Conservation (phyloP, 1,140 invertebrate species). For the Pseudomyrmex dendroicus region DNA sequence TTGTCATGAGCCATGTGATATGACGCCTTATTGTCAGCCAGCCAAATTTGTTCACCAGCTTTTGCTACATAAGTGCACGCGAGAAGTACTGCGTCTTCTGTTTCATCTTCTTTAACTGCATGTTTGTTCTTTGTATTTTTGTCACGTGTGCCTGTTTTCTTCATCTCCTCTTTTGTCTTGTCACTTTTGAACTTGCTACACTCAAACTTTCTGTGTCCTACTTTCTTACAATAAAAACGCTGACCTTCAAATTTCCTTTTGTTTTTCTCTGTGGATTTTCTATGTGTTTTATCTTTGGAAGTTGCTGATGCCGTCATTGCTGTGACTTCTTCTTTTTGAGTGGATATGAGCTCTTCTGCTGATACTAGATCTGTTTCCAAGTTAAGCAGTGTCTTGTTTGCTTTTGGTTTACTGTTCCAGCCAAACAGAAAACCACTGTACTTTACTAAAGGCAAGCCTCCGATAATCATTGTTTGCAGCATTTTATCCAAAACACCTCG, state of each 20-base stretch:
- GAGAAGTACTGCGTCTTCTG: not conserved
- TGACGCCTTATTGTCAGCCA: not conserved
- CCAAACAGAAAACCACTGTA: constrained; percentile 15
- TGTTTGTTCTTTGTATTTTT: not conserved
- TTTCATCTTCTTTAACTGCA: not conserved
- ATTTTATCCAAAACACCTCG: not conserved
- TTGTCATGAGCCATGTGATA: constrained; percentile 5
- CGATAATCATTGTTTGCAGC: constrained; percentile 9
- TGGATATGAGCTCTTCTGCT: not conserved
- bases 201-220: not conserved
- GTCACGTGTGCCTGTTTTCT: not conserved
- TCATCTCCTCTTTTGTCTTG: not conserved
- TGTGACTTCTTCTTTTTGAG: not conserved
- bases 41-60: not conserved
- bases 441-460: not conserved
- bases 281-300: not conserved
- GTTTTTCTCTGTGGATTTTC: not conserved
- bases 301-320: not conserved
- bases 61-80: not conserved
- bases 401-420: not conserved
- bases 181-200: not conserved
- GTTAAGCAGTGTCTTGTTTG: not conserved
- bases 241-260: not conserved
- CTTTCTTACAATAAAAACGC: not conserved
- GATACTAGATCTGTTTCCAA: not conserved